These are phyloP conservation scores for Beris chalybata DNA, from an alignment of 2,888 invertebrate genomes.

Conservation along the genomic window DNA sequence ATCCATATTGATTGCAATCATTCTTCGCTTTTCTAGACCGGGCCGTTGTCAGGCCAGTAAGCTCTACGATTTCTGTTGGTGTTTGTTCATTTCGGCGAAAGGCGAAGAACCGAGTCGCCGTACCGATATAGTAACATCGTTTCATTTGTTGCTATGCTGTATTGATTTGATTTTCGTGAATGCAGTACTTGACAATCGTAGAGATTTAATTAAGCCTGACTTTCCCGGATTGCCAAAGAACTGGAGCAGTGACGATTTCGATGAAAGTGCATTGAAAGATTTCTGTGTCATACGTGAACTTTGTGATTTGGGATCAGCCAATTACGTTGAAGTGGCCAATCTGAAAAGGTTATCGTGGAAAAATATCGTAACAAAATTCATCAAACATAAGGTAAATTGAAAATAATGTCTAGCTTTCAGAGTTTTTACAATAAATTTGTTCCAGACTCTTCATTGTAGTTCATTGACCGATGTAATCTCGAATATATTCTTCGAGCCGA, in stretches of 20 bases:
- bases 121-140: conserved; percentile 92
- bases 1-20: neutral
- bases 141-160: conserved; percentile 87
- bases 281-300: conserved; percentile 56
- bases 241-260: conserved; percentile 63
- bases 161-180: conserved; percentile 90
- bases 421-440: conserved; percentile 39
- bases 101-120: conserved; percentile 83
- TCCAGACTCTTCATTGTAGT: conserved; percentile 74
- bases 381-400: conserved; percentile 47
- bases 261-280: conserved; percentile 13
- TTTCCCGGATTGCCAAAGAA: conserved; percentile 77
- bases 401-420: neutral
- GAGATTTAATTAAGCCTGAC: conserved; percentile 81
- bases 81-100: conserved; percentile 85
- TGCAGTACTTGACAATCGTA: conserved; percentile 75
- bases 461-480: conserved; percentile 76
- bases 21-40: conserved; percentile 59
- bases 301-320: conserved; percentile 59
- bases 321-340: conserved; percentile 84
- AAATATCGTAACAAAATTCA: conserved; percentile 68
- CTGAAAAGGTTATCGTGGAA: conserved; percentile 89
- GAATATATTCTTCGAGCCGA: conserved; percentile 77
- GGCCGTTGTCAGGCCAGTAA: conserved; percentile 79
- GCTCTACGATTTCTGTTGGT: conserved; percentile 93